These are phyloP conservation scores for Aplysina aerophoba DNA, from an alignment of 37 sponge, comb jelly and placozoan genomes.

Conservation along the genomic window DNA sequence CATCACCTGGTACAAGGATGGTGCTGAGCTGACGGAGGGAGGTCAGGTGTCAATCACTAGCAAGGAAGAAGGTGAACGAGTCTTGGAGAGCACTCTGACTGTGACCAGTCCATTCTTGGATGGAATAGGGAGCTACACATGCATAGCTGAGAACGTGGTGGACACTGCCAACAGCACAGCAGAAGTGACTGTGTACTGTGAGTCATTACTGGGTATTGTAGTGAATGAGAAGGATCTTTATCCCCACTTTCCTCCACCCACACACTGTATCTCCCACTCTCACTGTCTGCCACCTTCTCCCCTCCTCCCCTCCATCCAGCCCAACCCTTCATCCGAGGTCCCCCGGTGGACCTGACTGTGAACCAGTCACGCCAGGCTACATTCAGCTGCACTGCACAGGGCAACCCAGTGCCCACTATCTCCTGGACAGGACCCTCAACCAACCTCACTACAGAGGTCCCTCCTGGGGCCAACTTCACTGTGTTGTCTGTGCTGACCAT, in stretches of 20 bases:
- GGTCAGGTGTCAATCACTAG: slow-evolving; percentile 8
- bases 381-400: slow-evolving; percentile 51
- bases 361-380: slow-evolving; percentile 2
- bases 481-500: slow-evolving; percentile 7
- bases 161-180: slow-evolving; percentile 14
- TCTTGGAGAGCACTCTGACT: slow-evolving; percentile 9
- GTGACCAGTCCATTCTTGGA: background rate
- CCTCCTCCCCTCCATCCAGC: background rate
- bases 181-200: slow-evolving; percentile 1
- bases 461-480: slow-evolving; percentile 10
- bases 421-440: slow-evolving; percentile 52
- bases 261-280: background rate
- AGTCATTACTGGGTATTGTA: background rate
- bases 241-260: too few relatives aligned
- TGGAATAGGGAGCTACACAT: slow-evolving; percentile 54
- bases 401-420: slow-evolving; percentile 56
- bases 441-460: background rate
- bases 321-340: slow-evolving; percentile 13
- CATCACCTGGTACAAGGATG: slow-evolving; percentile 66
- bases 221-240: too few relatives aligned
- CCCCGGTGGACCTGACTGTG: slow-evolving; percentile 30
- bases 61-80: background rate
- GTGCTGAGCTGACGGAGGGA: background rate
- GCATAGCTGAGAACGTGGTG: slow-evolving; percentile 38
- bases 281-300: background rate